Base-by-base conservation (phyloP, 1,140 invertebrate genomes). In the Heliconius nattereri region DNA sequence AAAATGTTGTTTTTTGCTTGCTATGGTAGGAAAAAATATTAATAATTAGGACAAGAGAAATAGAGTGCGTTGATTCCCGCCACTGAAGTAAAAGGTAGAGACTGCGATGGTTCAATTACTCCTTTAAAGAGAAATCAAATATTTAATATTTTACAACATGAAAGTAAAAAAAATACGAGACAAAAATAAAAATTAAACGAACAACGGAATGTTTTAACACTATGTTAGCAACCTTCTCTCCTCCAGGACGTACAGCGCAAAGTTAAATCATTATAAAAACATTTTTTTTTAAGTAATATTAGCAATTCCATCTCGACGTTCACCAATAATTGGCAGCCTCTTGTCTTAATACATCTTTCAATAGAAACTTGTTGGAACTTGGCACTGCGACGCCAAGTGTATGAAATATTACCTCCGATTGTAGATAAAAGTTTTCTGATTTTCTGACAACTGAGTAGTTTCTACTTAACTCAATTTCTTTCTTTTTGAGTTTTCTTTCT, bases 391-490 rank as follows among this genome's bases (percentile, higher is more conserved):
- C 8, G 54, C 54, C n/a, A 20, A 57, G n/a, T 57, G 54, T 57
- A 57, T 57, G n/a, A 57, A 57, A 57, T 57, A 57, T 57, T 57
- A 57, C 54, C 20, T 3, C 54, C 8, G 3, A 57, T 57, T 57
- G 54, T 23, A 23, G 54, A 57, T 57, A 57, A 23, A 57, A 57
- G 54, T 57, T 57, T 57, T 57, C 54, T 57, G 54, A 57, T 57
- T 57, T 45, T 57, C 54, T 9, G 8, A 23, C 54, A 23, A 57
- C 54, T 57, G 23, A 57, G n/a, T 57, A 57, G 54, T 57, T 57
- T 57, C 54, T 57, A 57, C 54, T 57, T 57, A 23, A 57, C 54
- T 57, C 54, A 57, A 57, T 23, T 57, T 57, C 40, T 52, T n/a
- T 52, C 6, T 52, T 52, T 52, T 52, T 19, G 16, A 52, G 1